Conservation (phyloP, 2,888 invertebrate species). For the Elegia similella region DNA sequence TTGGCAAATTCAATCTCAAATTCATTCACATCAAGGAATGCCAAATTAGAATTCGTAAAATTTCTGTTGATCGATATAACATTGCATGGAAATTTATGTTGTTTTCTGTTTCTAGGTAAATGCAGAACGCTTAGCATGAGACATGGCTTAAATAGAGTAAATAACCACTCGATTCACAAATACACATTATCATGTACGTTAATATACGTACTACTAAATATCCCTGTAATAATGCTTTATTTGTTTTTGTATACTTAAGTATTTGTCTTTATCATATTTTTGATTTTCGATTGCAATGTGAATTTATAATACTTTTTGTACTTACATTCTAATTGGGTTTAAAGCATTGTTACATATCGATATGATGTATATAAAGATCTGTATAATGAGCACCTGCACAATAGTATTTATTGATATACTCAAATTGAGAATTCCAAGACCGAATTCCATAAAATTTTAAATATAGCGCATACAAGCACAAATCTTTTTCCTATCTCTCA, state of each 20-base stretch:
- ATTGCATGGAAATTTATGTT: conserved; percentile 52
- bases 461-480: too few relatives aligned
- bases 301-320: background rate
- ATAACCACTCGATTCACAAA: conserved; percentile 57
- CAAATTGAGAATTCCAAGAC: background rate
- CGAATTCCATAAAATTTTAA: background rate
- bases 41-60: conserved; percentile 12
- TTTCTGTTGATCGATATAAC: conserved; percentile 26
- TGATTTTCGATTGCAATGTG: background rate
- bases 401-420: background rate
- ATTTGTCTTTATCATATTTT: background rate
- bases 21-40: conserved; percentile 12
- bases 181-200: conserved; percentile 73
- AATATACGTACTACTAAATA: conserved; percentile 8
- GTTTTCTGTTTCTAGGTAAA: conserved; percentile 66
- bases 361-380: background rate
- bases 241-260: background rate
- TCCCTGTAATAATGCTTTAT: background rate
- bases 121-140: conserved; percentile 68
- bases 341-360: background rate
- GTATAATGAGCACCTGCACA: background rate
- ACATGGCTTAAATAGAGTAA: conserved; percentile 67
- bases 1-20: conserved; percentile 21
- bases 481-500: too few relatives aligned
- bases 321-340: background rate